phyloP scores from a whole-genome alignment of 2,888 invertebrate genomes.

The Drosophila planitibia region DNA sequence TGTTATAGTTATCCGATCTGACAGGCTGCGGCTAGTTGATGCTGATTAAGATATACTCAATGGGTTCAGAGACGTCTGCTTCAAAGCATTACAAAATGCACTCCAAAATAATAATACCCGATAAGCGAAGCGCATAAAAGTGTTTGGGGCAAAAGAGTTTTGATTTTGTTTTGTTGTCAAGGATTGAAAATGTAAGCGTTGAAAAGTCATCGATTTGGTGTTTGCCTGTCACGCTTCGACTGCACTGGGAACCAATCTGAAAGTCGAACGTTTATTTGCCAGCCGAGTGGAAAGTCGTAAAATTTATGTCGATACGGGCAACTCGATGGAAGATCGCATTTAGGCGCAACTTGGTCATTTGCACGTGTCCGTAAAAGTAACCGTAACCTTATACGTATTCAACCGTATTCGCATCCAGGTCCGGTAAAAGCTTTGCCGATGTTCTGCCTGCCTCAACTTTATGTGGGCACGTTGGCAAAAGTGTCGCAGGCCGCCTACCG shows the following conservation, averaged over 20 bases:
- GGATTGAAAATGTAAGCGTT: not conserved
- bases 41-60: not conserved
- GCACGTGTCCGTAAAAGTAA: slow-evolving; percentile 45
- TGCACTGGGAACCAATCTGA: slow-evolving; percentile 30
- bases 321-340: slow-evolving; percentile 41
- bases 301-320: slow-evolving; percentile 25
- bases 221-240: slow-evolving; percentile 18
- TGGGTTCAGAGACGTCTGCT: not conserved
- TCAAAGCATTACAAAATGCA: not conserved
- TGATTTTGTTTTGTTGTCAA: slow-evolving; percentile 14
- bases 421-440: not conserved
- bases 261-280: slow-evolving; percentile 15
- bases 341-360: slow-evolving; percentile 64
- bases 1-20: not conserved
- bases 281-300: slow-evolving; percentile 44
- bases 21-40: not conserved
- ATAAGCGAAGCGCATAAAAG: not conserved
- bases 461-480: slow-evolving; percentile 47
- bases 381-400: not conserved
- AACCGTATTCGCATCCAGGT: not conserved
- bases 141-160: slow-evolving; percentile 35
- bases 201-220: not conserved
- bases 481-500: slow-evolving; percentile 60
- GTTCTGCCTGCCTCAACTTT: slow-evolving; percentile 55
- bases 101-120: not conserved